These are phyloP conservation scores for Euzetes globulus DNA, from an alignment of 2,888 invertebrate species.

Conservation along the genomic window DNA sequence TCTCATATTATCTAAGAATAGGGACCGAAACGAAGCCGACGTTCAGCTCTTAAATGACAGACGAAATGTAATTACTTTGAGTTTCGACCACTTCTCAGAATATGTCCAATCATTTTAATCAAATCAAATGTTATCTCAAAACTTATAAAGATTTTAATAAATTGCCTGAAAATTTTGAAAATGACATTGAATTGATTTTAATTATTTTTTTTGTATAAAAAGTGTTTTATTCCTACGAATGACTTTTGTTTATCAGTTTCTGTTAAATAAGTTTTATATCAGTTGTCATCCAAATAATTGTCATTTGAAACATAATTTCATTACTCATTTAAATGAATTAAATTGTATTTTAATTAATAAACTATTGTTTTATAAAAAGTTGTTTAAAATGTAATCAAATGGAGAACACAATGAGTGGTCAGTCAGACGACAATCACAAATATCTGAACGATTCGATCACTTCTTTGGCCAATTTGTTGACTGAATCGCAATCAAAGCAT, in stretches of 20 bases:
- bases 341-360: neutral
- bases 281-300: neutral
- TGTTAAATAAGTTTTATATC: neutral
- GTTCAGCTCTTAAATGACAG: conserved; percentile 48
- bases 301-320: neutral
- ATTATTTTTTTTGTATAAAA: neutral
- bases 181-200: no score
- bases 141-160: no score
- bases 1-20: conserved; percentile 47
- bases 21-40: conserved; percentile 46
- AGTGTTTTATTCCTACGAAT: neutral
- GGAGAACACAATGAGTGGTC: neutral
- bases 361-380: neutral
- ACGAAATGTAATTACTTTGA: conserved; percentile 45
- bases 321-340: neutral
- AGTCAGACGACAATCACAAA: conserved; percentile 71
- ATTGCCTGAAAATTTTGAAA: no score
- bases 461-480: conserved; percentile 42
- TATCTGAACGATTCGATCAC: conserved; percentile 87
- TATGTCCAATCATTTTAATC: conserved; percentile 42
- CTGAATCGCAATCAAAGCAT: conserved; percentile 22
- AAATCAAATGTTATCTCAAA: no score
- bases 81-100: conserved; percentile 50
- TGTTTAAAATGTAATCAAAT: neutral
- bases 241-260: neutral